Percentiles rank a stretch among this genome's conserved stretches.
phyloP scores from a whole-genome alignment of 1,140 invertebrate genomes.

The Dryas iulia region DNA sequence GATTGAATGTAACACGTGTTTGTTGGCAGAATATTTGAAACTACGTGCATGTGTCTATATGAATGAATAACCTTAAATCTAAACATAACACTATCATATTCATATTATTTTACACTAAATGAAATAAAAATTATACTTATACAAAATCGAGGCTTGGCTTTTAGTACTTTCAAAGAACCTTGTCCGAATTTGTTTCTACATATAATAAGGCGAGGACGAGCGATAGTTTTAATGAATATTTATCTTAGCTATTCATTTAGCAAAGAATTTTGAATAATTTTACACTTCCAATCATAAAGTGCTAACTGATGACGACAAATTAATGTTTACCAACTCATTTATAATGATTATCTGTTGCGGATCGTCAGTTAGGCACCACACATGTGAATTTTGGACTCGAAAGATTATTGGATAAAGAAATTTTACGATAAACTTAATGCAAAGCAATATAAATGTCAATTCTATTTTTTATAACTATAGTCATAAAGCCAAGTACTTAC shows the following conservation, averaged over 20 bases:
- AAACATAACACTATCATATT: neutral
- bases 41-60: constrained; percentile 9
- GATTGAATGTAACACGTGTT: constrained; percentile 33
- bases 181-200: neutral
- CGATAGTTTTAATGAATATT: neutral
- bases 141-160: neutral
- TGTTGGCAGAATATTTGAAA: constrained; percentile 26
- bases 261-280: neutral
- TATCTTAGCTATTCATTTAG: neutral
- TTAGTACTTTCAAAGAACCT: neutral
- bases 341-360: no score
- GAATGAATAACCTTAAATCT: constrained; percentile 4
- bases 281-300: neutral
- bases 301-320: neutral
- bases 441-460: no score
- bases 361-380: no score
- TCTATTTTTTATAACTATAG: no score
- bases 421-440: no score
- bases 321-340: no score
- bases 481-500: neutral
- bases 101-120: neutral
- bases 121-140: neutral
- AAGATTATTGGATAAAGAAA: no score
- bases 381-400: no score
- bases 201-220: constrained; percentile 2